Evolutionary conservation across 1,140 invertebrate genomes (phyloP), one percentile per base, ranked within the genome.

Genomic region (Leptinotarsa texana): DNA sequence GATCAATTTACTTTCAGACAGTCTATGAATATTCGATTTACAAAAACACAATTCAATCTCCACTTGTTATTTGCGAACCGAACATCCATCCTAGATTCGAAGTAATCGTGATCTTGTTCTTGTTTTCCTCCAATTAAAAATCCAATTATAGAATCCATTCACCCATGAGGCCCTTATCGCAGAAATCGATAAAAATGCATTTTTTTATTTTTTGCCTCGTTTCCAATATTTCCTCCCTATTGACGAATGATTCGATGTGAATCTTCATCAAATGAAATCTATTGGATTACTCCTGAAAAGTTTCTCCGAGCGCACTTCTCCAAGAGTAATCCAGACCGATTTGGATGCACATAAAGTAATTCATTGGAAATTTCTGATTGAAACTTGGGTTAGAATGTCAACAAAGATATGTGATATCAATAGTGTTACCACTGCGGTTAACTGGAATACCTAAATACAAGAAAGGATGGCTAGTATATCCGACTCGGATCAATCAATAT

Each of bases 61-160:
- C 2, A 42, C 2, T 8, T 11, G 33, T 42, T 42, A 11, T 57
- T 57, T n/a, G 4, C 51, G 51, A 57, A n/a, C 4, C 17, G 15
- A 57, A 57, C 51, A n/a, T n/a, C 17, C 51, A 17, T 5, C 4
- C 51, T 57, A 3, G 51, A 65, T 65, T 21, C 11, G 17, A 17
- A 22, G 15, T 65, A 22, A 65, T 65, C 21, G 63, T 15, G 63
- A 65, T 65, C 6, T 33, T 65, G 22, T 65, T 22, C 21, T 13
- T 65, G 27, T 69, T 70, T 57, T 61, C 48, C n/a, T 61, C 51
- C 69, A 70, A 70, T 70, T 70, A 70, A 70, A 70, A 70, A 70
- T 51, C 69, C 69, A 70, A 70, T 70, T 70, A 70, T 61, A 22
- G 17, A 70, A 70, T 22, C 49, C 22, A 70, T 27, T 48, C 69